Base-by-base conservation (phyloP, 2,888 invertebrate species). In the Allolobophora icterica region DNA sequence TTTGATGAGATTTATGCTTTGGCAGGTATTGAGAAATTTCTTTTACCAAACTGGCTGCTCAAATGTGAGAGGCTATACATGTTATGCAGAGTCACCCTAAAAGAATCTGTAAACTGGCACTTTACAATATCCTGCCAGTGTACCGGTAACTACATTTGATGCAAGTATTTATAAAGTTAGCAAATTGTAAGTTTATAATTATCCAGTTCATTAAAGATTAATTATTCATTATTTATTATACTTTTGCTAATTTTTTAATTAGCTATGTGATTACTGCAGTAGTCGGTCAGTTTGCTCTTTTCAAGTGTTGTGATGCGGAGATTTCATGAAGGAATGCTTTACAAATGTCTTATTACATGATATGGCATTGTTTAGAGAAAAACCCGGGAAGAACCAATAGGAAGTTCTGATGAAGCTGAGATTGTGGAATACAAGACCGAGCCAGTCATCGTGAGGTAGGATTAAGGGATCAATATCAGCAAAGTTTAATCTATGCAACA, bases 361-460 rank as follows among this genome's bases (percentile, higher is more conserved):
- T 4, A 71, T 71, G 30, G 71, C 71, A 8, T 71, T 71, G 8
- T 71, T 71, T 87, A 87, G 87, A 35, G 87, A 87, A 87, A 40
- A n/a, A 33, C 35, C 3, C 87, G 90, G 5, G 52, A 83, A 84
- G 90, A 90, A 21, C 90, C 90, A 38, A 84, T 90, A 1, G 90
- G 90, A 83, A 90, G 90, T 84, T 90, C 90, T 38, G 90, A 90
- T 38, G 90, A 90, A 45, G 87, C 90, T 11, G 90, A 90, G 38
- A 13, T 83, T 24, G 30, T 38, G 33, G 90, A 90, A 17, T 33
- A 15, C 87, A 87, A 34, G 35, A 87, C 38, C 8, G 87, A 87
- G 21, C 19, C 87, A 34, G 87, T 35, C 6, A 35, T 24, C 35
- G 34, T 35, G 24, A 87, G 38, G 87, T 87, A 87, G 6, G 87